These are phyloP conservation scores for Carlito syrichta DNA, from an alignment of 2,113 vertebrate genomes.

Conservation along the genomic window DNA sequence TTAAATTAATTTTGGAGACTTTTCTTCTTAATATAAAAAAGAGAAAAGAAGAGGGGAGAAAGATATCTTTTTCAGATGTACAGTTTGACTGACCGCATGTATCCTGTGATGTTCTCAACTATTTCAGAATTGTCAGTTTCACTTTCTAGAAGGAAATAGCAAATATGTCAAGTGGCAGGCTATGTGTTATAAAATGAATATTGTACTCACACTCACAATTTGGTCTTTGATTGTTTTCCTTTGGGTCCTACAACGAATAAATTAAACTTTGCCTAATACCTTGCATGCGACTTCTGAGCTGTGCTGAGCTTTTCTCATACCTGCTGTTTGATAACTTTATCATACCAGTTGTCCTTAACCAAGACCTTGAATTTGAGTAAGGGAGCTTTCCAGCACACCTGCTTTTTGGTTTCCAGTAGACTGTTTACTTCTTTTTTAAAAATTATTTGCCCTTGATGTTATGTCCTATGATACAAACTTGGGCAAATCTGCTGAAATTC, in stretches of 20 bases:
- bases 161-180: not conserved
- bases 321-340: conserved; percentile 46
- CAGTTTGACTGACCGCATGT: not conserved
- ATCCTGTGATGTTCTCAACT: not conserved
- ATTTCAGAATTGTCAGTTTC: not conserved
- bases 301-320: conserved; percentile 65
- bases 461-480: not conserved
- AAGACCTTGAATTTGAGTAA: not conserved
- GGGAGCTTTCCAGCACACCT: not conserved
- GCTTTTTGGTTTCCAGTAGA: not conserved
- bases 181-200: conserved; percentile 40
- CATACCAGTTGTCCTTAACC: conserved; percentile 42
- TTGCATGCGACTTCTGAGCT: conserved; percentile 79
- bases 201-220: conserved; percentile 65
- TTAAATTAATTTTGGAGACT: not conserved
- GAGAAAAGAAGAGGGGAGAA: not conserved
- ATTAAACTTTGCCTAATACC: conserved; percentile 74
- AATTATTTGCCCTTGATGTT: not conserved
- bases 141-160: not conserved
- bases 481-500: not conserved
- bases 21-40: not conserved
- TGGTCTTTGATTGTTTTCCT: conserved; percentile 76
- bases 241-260: conserved; percentile 67
- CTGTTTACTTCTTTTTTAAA: not conserved
- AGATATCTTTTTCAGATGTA: not conserved